Evolutionary conservation across 2,888 invertebrate species (phyloP).

Genomic region (Unio pictorum): DNA sequence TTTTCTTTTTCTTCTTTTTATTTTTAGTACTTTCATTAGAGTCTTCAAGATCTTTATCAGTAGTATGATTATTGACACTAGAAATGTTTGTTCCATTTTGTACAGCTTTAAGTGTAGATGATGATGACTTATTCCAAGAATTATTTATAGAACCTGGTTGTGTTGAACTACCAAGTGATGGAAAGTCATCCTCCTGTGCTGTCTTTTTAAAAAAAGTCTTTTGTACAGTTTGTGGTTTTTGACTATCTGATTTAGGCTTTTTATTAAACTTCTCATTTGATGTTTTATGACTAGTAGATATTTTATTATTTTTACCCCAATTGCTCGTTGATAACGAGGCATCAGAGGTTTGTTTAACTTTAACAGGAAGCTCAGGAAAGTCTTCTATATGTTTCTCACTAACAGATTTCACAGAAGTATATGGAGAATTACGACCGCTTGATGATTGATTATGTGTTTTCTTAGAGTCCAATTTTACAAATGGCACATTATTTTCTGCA

Average conservation of each 20-base stretch:
- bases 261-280: conserved; percentile 10
- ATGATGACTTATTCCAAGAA: too few relatives aligned
- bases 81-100: not conserved
- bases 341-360: conserved; percentile 14
- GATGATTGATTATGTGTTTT: conserved; percentile 6
- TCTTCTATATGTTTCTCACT: conserved; percentile 21
- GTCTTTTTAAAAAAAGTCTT: conserved; percentile 20
- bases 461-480: conserved; percentile 4
- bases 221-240: not conserved
- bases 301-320: conserved; percentile 24
- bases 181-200: conserved; percentile 33
- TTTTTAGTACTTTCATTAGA: conserved; percentile 33
- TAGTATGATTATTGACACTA: conserved; percentile 4
- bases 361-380: conserved; percentile 34
- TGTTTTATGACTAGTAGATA: conserved; percentile 6
- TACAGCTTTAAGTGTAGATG: too few relatives aligned
- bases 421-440: conserved; percentile 8
- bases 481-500: not conserved
- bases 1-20: conserved; percentile 64
- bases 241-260: conserved; percentile 8
- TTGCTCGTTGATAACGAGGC: conserved; percentile 1
- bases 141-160: too few relatives aligned
- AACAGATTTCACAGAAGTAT: conserved; percentile 5
- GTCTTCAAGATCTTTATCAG: conserved; percentile 25
- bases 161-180: conserved; percentile 19